Evolutionary conservation across 2,888 invertebrate species (phyloP).

Genomic region (Petrophora chlorosata): DNA sequence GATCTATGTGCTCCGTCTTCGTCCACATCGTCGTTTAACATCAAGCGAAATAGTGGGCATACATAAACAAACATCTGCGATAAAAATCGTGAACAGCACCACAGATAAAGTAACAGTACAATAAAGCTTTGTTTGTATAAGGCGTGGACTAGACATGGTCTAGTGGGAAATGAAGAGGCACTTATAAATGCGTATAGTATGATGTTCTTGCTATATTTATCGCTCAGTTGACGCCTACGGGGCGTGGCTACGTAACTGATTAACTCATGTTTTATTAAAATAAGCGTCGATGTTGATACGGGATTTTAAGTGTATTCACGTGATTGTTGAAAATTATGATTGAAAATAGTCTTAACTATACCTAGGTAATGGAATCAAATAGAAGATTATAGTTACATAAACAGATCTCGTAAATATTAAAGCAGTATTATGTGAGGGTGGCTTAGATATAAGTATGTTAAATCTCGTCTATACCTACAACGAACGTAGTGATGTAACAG

Average conservation of each 20-base stretch:
- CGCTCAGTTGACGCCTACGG: constrained; percentile 75
- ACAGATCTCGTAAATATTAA: too few relatives aligned
- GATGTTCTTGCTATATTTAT: constrained; percentile 72
- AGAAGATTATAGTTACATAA: too few relatives aligned
- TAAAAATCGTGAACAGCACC: constrained; percentile 62
- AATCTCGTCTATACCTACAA: too few relatives aligned
- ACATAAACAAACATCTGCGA: constrained; percentile 56
- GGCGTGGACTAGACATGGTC: constrained; percentile 52
- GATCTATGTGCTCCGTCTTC: too few relatives aligned
- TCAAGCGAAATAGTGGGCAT: too few relatives aligned
- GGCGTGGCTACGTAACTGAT: constrained; percentile 74
- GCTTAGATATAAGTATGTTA: too few relatives aligned
- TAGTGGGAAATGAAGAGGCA: constrained; percentile 56
- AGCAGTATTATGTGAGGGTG: too few relatives aligned
- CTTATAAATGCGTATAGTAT: constrained; percentile 67
- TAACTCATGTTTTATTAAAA: constrained; percentile 78
- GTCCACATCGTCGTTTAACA: constrained; percentile 53
- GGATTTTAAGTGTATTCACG: too few relatives aligned
- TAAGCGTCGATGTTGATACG: too few relatives aligned
- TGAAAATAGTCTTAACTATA: not conserved
- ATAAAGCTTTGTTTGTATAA: constrained; percentile 37
- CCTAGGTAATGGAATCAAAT: too few relatives aligned
- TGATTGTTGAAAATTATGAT: not conserved
- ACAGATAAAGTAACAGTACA: constrained; percentile 16
- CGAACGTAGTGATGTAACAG: too few relatives aligned